Evolutionary conservation across 2,113 vertebrate genomes (phyloP).

Genomic region (Phoenicopterus ruber): DNA sequence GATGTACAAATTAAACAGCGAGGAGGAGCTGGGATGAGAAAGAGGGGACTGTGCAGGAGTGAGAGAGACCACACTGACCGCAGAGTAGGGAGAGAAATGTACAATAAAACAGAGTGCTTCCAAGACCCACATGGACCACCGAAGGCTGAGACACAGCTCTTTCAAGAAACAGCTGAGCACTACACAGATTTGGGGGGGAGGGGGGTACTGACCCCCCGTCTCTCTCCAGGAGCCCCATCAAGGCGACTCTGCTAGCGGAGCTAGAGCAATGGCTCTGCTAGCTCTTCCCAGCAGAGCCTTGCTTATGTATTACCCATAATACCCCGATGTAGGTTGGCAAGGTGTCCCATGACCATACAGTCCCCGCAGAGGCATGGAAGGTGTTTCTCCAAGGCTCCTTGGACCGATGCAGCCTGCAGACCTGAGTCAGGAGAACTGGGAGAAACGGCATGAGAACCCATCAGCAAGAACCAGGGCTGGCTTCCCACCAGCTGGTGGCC

Average conservation of each 20-base stretch:
- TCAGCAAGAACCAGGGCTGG: constrained; percentile 59
- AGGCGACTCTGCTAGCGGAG: constrained; percentile 61
- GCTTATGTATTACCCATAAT: constrained; percentile 65
- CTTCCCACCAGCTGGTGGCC: constrained; percentile 54
- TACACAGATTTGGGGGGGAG: constrained; percentile 52
- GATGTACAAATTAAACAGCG: constrained; percentile 68
- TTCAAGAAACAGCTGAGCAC: constrained; percentile 62
- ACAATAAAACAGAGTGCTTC: constrained; percentile 71
- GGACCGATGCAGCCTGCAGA: constrained; percentile 67
- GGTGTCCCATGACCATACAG: constrained; percentile 66
- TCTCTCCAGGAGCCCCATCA: constrained; percentile 59
- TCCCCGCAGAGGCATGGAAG: constrained; percentile 72
- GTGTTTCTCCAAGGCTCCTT: constrained; percentile 69
- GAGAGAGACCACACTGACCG: constrained; percentile 72
- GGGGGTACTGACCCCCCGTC: constrained; percentile 28
- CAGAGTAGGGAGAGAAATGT: constrained; percentile 72
- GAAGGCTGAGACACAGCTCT: constrained; percentile 67
- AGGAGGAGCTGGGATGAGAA: constrained; percentile 71
- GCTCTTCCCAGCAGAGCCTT: constrained; percentile 68
- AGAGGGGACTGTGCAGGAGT: constrained; percentile 70
- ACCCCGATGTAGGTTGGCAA: constrained; percentile 66
- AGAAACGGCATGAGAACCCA: constrained; percentile 71
- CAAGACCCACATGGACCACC: constrained; percentile 68
- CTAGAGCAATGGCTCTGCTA: constrained; percentile 59
- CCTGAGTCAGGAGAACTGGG: constrained; percentile 69